A percentile compares a stretch with the other conserved stretches of the same genome.
phyloP scores from a whole-genome alignment of 2,113 vertebrate genomes.

The Ameiurus melas region DNA sequence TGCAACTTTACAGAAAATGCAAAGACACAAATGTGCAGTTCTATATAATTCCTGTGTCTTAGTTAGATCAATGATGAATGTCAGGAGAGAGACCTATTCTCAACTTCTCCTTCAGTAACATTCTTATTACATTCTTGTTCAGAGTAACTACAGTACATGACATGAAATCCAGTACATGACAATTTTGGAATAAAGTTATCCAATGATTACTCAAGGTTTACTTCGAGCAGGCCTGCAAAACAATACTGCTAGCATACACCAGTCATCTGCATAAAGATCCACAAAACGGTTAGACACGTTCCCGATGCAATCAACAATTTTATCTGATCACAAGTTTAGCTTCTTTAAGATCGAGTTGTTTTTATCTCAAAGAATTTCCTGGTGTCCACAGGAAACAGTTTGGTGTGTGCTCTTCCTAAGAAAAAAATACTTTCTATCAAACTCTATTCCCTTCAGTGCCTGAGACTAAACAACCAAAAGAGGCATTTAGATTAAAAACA shows the following conservation, averaged over 20 bases:
- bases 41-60: no score
- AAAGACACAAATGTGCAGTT: no score
- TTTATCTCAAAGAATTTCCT: constrained; percentile 41
- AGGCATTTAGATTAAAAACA: not conserved
- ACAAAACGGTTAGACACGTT: not conserved
- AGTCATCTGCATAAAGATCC: not conserved
- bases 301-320: no score
- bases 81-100: not conserved
- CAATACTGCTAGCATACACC: not conserved
- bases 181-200: not conserved
- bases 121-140: not conserved
- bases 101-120: not conserved
- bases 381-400: constrained; percentile 9
- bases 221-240: not conserved
- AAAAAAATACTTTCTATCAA: not conserved
- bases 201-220: not conserved
- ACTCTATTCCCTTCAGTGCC: not conserved
- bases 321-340: no score
- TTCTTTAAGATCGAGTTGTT: constrained; percentile 8
- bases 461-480: constrained; percentile 5
- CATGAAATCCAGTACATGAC: not conserved
- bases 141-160: not conserved
- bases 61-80: no score
- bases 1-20: no score
- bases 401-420: not conserved